Base-by-base conservation (phyloP, 2,888 invertebrate species). In the Dione juno region DNA sequence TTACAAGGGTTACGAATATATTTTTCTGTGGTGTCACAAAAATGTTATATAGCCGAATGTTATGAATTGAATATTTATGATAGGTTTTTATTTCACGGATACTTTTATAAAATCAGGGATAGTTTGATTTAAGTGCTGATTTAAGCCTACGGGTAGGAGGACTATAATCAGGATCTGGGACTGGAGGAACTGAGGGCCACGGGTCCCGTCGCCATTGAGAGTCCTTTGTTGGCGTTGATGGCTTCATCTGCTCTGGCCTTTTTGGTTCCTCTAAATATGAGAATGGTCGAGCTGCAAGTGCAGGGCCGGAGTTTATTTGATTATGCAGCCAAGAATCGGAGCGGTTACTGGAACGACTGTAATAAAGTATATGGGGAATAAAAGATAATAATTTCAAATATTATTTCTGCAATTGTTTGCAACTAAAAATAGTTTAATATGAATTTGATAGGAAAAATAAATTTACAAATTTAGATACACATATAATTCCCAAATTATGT, bases 101-200 rank as follows among this genome's bases (percentile, higher is more conserved):
- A 50, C 5, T 14, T 14, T 21, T 7, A 43, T 9, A 21, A 41
- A n/a, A 41, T 61, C 43, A 72, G 3, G 65, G 67, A 67, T 86
- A 88, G 11, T 80, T 82, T 11, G 88, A 79, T 74, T 91, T 91
- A 1, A 90, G 79, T 0, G 87, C 90, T 1, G 90, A 88, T 73
- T 90, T 91, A n/a, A 90, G 84, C n/a, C 87, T 77, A 14, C 89
- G 77, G 0, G 82, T 81, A 2, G 80, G 75, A 0, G 90, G 90
- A 75, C 90, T 90, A 72, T 91, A 91, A 77, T 91, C 90, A 0
- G 90, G 90, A 0, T 81, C 85, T 0, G 90, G 90, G 0, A 89
- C 81, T 0, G 81, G 81, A 0, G 89, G 82, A 54, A 75, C 82
- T 0, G 77, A 74, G 0, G 78, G 81, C 84, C 84, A 84, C 3